Percentiles rank a stretch among this genome's conserved stretches.
phyloP scores from a whole-genome alignment of 1,140 invertebrate genomes.

The Luehdorfia chinensis region DNA sequence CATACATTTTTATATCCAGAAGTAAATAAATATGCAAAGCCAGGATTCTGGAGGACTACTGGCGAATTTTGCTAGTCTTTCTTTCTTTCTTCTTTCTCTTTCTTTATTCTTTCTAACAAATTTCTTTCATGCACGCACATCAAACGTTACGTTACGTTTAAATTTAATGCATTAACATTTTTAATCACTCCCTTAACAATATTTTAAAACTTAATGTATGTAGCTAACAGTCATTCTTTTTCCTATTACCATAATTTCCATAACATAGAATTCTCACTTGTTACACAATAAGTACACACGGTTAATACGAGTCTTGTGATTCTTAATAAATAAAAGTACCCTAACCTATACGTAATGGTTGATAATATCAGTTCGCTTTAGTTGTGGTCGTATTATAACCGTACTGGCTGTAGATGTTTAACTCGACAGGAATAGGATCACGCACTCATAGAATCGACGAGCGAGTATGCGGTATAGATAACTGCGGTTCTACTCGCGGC shows the following conservation, averaged over 20 bases:
- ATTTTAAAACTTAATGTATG: background rate
- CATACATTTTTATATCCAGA: too few relatives aligned
- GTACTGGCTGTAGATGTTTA: too few relatives aligned
- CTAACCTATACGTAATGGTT: background rate
- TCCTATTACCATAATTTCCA: background rate
- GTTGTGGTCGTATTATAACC: too few relatives aligned
- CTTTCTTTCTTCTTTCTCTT: too few relatives aligned
- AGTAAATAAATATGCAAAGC: too few relatives aligned
- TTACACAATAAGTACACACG: constrained; percentile 3
- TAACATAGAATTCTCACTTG: background rate
- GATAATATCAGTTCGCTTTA: background rate
- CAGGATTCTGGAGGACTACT: too few relatives aligned
- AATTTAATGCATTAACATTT: background rate
- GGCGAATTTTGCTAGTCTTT: too few relatives aligned
- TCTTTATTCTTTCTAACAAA: too few relatives aligned
- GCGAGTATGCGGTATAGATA: too few relatives aligned
- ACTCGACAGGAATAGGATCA: too few relatives aligned
- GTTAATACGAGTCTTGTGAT: constrained; percentile 5
- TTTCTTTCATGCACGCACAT: too few relatives aligned
- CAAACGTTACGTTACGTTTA: background rate
- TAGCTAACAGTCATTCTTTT: background rate
- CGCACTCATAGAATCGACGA: too few relatives aligned
- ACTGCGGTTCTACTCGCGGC: background rate
- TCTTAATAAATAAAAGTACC: constrained; percentile 12
- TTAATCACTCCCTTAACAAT: background rate